Evolutionary conservation across 2,113 vertebrate species (phyloP), one percentile per base, ranked within the genome.

Genomic region (Ifrita kowaldi): DNA sequence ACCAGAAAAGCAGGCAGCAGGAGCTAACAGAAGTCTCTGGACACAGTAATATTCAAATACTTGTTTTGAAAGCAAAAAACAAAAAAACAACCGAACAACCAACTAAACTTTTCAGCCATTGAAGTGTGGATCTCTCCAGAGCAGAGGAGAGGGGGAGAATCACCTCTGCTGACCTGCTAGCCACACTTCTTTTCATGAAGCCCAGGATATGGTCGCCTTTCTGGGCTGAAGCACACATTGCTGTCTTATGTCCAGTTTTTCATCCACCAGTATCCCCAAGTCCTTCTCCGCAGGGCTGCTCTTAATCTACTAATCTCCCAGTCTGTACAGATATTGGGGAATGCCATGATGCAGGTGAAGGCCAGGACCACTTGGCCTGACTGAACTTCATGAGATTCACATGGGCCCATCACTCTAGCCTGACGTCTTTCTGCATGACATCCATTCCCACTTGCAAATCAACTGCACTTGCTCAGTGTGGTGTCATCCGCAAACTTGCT

Each of bases 381-480:
- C 3, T 35, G 24, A 79, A 47, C 30, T 26, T 60, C 16, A 26
- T 3, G 1, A 60, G 7, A 37, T 39, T 42, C 4, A 3, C 8
- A 22, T 1, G 3, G 11, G 46, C 28, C 46, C 23, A 44, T 18
- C 42, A 12, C 30, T 44, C 18, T 5, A 71, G 42, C 14, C 42
- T 57, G 8, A 47, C 39, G 6, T 39, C 24, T 27, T 37, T 35
- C 46, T 33, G 14, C 16, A 24, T 17, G 7, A 33, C 1, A 0
- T 18, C 30, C 28, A 26, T 37, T 69, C 13, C 42, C 22, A 33
- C 39, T 7, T 27, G 30, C 1, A 1, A 33, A 50, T 16, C 16
- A 64, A 64, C 26, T 28, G 8, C 44, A 59, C 28, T 52, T 4
- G 4, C 59, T 69, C 30, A 69, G 26, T 0, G 0, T 11, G 26